phyloP scores from a whole-genome alignment of 2,113 vertebrate genomes.

The Erythrolamprus reginae region DNA sequence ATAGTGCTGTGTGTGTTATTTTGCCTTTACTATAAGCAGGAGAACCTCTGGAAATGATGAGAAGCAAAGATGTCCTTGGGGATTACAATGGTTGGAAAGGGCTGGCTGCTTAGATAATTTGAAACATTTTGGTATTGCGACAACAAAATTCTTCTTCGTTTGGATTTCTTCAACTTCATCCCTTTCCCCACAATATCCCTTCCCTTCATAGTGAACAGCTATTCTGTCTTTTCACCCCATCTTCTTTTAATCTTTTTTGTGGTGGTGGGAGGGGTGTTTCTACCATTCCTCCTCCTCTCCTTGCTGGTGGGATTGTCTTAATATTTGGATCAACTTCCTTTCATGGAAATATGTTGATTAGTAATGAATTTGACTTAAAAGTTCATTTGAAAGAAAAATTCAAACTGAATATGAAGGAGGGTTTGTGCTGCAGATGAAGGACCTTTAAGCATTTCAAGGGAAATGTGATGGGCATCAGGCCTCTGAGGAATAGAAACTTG shows the following conservation, averaged over 20 bases:
- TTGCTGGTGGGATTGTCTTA: not conserved
- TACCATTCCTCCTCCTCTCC: not conserved
- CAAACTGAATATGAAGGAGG: not conserved
- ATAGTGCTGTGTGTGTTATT: not conserved
- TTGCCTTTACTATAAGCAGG: not conserved
- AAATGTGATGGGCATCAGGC: not conserved
- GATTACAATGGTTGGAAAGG: not conserved
- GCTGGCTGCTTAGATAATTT: not conserved
- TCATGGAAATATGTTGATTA: not conserved
- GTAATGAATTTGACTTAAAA: not conserved
- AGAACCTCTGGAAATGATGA: not conserved
- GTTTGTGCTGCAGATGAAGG: not conserved
- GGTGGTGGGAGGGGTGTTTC: not conserved
- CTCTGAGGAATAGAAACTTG: not conserved
- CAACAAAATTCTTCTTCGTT: not conserved
- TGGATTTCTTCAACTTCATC: not conserved
- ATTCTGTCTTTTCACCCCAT: not conserved
- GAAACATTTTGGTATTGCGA: not conserved
- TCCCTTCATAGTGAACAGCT: not conserved
- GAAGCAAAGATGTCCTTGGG: not conserved
- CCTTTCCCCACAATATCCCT: not conserved
- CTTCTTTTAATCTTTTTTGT: not conserved
- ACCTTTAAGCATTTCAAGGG: not conserved
- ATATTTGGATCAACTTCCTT: not conserved
- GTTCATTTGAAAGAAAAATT: not conserved